Base-by-base conservation (phyloP, 2,888 invertebrate genomes). In the Autographa pulchrina region DNA sequence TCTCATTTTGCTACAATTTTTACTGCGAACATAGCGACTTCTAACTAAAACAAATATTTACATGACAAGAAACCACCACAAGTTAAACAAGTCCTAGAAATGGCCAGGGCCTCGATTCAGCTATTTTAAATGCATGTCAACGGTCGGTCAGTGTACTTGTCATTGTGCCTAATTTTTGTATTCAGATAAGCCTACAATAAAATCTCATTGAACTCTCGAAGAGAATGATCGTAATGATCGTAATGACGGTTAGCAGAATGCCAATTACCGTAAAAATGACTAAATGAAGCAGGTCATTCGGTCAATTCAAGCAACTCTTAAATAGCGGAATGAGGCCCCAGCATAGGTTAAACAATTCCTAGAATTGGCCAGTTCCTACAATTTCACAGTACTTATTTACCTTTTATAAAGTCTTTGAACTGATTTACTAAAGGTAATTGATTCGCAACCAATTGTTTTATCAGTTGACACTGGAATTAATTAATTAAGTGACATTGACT, bases 1-100 rank as follows among this genome's bases (percentile, higher is more conserved):
- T 13, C n/a, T n/a, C 13, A 41, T 3, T 41, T 41, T n/a, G 48
- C 7, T n/a, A 48, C n/a, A 48, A 16, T 48, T 16, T n/a, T n/a
- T 48, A n/a, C 48, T n/a, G n/a, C 48, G n/a, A 48, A n/a, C n/a
- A n/a, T n/a, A 8, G 48, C 7, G 16, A n/a, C n/a, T 38, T 48
- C n/a, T 48, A 48, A n/a, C n/a, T 48, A 48, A n/a, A 48, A n/a
- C 48, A 48, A 48, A 48, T 48, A 48, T 48, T 48, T 16, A 48
- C 7, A n/a, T n/a, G n/a, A 48, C 48, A n/a, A 48, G 48, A 4
- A 16, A n/a, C 14, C 2, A 16, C 16, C 38, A 16, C 7, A n/a
- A 6, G 48, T 48, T 48, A 5, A 48, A 48, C 48, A n/a, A 48
- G n/a, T 48, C 48, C n/a, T 48, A n/a, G 48, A 48, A 48, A 7